Percentiles rank a stretch among this genome's conserved stretches.
Conservation (phyloP, 2,888 invertebrate genomes). For the Prenolepis imparis region DNA sequence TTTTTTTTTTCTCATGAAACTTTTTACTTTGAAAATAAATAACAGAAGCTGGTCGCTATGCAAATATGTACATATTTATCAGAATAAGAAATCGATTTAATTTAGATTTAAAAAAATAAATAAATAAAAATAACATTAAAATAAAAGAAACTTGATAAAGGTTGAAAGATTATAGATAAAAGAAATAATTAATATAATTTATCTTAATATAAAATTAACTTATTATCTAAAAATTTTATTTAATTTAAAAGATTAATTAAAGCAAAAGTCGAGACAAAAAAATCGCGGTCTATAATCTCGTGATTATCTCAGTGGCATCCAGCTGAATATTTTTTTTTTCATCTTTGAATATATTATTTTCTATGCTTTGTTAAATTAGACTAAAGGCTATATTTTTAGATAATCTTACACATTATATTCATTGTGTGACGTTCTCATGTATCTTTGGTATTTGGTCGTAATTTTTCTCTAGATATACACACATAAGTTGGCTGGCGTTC, state of each 20-base stretch:
- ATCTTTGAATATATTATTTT: constrained; percentile 21
- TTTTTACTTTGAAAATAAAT: constrained; percentile 12
- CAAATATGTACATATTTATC: background rate
- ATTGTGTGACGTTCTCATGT: constrained; percentile 82
- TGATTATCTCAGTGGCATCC: background rate
- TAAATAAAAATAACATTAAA: constrained; percentile 21
- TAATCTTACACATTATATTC: constrained; percentile 82
- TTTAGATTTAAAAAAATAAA: background rate
- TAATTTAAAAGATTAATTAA: constrained; percentile 17
- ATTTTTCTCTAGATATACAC: constrained; percentile 82
- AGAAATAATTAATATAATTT: constrained; percentile 16
- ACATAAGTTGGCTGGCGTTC: constrained; percentile 60
- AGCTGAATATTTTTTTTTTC: constrained; percentile 9
- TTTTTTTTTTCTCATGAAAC: constrained; percentile 11
- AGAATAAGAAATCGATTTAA: constrained; percentile 23
- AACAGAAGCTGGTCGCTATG: background rate
- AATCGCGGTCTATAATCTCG: background rate
- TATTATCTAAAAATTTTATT: constrained; percentile 29
- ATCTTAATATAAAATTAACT: constrained; percentile 13
- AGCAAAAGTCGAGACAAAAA: background rate
- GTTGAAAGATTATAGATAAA: constrained; percentile 10
- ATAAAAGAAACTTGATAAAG: constrained; percentile 30
- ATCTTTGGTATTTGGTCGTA: constrained; percentile 86
- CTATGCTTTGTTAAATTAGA: constrained; percentile 62
- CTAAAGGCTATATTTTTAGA: constrained; percentile 63